These are phyloP conservation scores for Threskiornis aethiopicus DNA, from an alignment of 2,797 vertebrate species.

Conservation along the genomic window DNA sequence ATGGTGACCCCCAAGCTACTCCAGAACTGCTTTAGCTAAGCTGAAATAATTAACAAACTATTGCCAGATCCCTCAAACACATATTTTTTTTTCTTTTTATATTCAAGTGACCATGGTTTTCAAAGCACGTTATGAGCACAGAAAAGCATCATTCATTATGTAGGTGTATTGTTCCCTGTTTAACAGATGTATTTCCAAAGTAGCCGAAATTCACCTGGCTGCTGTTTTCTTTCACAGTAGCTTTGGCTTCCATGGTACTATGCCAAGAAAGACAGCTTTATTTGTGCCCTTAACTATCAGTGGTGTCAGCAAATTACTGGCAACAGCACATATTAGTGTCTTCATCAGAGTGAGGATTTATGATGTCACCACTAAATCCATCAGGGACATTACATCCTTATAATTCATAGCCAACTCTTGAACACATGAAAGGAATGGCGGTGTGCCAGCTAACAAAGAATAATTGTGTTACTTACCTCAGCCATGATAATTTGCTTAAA, in stretches of 20 bases:
- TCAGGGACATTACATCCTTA: constrained; percentile 18
- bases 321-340: neutral
- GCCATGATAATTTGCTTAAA: constrained; percentile 47
- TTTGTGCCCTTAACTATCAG: constrained; percentile 45
- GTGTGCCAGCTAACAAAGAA: constrained; percentile 40
- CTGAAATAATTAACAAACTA: neutral
- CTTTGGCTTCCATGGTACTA: constrained; percentile 30
- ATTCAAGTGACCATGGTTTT: neutral
- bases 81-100: neutral
- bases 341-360: constrained; percentile 50
- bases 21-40: neutral
- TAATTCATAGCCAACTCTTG: constrained; percentile 42
- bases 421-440: constrained; percentile 48
- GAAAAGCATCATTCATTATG: neutral
- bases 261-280: constrained; percentile 58
- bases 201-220: constrained; percentile 23
- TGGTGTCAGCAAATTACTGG: constrained; percentile 52
- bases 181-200: constrained; percentile 16
- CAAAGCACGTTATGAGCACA: accelerated
- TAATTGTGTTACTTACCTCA: constrained; percentile 45
- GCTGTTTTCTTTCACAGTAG: constrained; percentile 32
- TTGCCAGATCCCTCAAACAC: neutral
- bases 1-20: neutral
- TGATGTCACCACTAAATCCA: constrained; percentile 54
- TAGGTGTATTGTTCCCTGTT: neutral